Percentiles rank a stretch among this genome's conserved stretches.
Conservation (phyloP, 2,888 invertebrate species). For the Ormyrus nitidulus region DNA sequence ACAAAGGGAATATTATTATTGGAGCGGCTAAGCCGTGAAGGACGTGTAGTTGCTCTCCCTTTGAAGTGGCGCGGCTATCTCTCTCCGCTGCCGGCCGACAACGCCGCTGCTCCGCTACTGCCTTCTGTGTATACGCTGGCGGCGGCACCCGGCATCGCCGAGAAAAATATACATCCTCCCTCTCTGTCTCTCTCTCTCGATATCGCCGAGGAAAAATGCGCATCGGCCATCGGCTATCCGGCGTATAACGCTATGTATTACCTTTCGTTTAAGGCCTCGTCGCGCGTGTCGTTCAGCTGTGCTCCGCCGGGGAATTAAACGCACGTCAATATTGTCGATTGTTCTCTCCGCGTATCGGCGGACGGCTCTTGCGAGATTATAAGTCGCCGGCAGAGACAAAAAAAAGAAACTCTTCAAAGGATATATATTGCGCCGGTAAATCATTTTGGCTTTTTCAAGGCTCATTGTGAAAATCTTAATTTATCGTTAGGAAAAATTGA, state of each 20-base stretch:
- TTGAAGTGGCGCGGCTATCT: constrained; percentile 48
- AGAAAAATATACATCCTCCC: constrained; percentile 31
- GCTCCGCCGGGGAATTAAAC: background rate
- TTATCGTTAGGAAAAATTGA: too few relatives aligned
- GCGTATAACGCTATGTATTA: background rate
- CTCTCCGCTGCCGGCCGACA: background rate
- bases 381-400: constrained; percentile 40
- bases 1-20: constrained; percentile 58
- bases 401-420: background rate
- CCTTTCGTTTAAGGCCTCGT: constrained; percentile 34
- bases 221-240: constrained; percentile 29
- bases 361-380: constrained; percentile 27
- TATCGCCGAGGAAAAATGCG: constrained; percentile 41
- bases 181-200: background rate
- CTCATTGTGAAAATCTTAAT: background rate
- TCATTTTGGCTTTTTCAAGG: background rate
- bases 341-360: constrained; percentile 25
- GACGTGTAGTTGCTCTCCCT: constrained; percentile 40
- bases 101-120: background rate
- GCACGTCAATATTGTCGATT: constrained; percentile 44
- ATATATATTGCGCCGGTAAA: background rate
- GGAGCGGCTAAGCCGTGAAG: constrained; percentile 52
- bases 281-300: background rate
- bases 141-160: constrained; percentile 15
- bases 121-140: background rate